A percentile compares a stretch with the other conserved stretches of the same genome.
phyloP scores from a whole-genome alignment of 2,113 vertebrate species.

The Hippocampus guttulatus region DNA sequence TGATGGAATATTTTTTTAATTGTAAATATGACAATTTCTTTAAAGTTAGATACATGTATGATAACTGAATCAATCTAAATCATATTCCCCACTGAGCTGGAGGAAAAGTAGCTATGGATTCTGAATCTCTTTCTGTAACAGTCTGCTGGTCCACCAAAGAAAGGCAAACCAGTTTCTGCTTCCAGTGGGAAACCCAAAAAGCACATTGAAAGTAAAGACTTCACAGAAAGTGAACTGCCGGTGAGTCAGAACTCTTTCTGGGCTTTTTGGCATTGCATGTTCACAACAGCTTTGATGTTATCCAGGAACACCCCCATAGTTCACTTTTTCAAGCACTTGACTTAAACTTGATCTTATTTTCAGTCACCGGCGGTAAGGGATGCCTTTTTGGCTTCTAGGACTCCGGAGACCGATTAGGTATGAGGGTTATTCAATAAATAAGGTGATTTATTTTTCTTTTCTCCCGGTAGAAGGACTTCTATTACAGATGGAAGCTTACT shows the following conservation, averaged over 20 bases:
- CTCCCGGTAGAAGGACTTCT: no score
- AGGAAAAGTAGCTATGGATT: not conserved
- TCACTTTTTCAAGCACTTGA: not conserved
- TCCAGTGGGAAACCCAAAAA: constrained; percentile 83
- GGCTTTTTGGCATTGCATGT: not conserved
- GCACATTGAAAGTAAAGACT: constrained; percentile 78
- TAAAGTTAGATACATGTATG: not conserved
- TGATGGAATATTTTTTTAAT: not conserved
- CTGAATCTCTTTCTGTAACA: constrained; percentile 37
- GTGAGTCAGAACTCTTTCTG: constrained; percentile 68
- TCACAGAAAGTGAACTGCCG: constrained; percentile 82
- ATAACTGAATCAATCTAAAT: not conserved
- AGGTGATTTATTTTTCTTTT: no score
- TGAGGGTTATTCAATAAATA: no score
- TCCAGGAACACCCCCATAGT: not conserved
- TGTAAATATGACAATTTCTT: not conserved
- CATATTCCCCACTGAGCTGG: not conserved
- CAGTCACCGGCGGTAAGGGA: not conserved
- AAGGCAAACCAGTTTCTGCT: constrained; percentile 75
- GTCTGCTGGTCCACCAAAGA: constrained; percentile 80
- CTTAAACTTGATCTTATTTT: not conserved
- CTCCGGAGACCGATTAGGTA: no score
- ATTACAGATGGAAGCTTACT: no score
- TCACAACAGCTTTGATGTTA: not conserved
- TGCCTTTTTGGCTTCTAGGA: no score